Evolutionary conservation across 2,888 invertebrate genomes (phyloP), one percentile per base, ranked within the genome.

Genomic region (Smittia sp.): DNA sequence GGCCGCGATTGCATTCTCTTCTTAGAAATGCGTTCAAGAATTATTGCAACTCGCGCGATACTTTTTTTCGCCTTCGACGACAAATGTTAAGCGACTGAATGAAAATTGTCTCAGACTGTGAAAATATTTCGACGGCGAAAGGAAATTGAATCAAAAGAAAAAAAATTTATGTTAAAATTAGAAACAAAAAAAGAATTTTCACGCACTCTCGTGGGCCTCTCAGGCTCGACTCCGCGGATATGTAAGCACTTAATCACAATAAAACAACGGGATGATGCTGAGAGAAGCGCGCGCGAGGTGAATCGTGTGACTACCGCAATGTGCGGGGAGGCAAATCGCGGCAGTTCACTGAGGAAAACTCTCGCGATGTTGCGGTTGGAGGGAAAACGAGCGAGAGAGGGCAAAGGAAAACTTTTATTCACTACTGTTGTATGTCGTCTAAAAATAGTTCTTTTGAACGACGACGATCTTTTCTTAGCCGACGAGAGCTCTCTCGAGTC

Each of bases 111-210:
- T 70, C 69, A 25, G 13, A 18, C 27, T 54, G 20, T 27, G 54
- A 58, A 20, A 58, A 46, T n/a, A 46, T 46, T 15, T n/a, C 46
- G 4, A 46, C 2, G 46, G 4, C 15, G 15, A 46, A 46, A 32
- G 32, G 32, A 46, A 58, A 58, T 58, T 13, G 22, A 58, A 58
- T 18, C 7, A 11, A 52, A 9, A 68, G 41, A 69, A 54, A 54
- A 39, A 52, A 15, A 24, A 13, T 68, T 68, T 32, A 18, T 68
- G 68, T 46, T 68, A 68, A 46, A 68, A 41, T 68, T 68, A 68
- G 68, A 68, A 68, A 68, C 25, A 68, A 39, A 68, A 68, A 39
- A 68, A 68, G 39, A 24, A 68, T 18, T 58, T 58, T 70, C 69
- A 70, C 69, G 69, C 69, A 70, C 69, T 58, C 25, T 70, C 54